Percentiles rank a stretch among this genome's conserved stretches.
Conservation (phyloP, 2,888 invertebrate species). For the Chorisops tibialis region DNA sequence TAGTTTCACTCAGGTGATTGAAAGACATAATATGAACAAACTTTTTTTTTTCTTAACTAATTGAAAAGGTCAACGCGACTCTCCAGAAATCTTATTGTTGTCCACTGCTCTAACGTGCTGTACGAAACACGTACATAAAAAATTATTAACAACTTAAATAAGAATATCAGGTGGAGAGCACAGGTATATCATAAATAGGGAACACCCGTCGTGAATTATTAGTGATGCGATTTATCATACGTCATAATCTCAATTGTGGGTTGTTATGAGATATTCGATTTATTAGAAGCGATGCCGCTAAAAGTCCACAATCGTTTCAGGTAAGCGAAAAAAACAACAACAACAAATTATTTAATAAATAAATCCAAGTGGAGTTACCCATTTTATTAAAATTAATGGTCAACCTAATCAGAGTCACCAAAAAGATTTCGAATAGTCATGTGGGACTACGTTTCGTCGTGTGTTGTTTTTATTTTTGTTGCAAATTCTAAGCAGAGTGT, state of each 20-base stretch:
- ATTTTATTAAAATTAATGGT: conserved; percentile 9
- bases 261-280: background rate
- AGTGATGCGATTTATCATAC: conserved; percentile 9
- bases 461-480: no score
- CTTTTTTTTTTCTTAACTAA: no score
- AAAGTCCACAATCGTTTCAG: no score
- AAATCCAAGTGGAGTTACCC: background rate
- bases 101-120: no score
- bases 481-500: conserved; percentile 1
- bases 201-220: conserved; percentile 16
- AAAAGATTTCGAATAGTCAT: background rate
- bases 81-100: no score
- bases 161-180: conserved; percentile 8
- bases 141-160: conserved; percentile 3
- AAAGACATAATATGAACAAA: no score
- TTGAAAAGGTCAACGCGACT: conserved; percentile 5
- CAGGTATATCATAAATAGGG: background rate
- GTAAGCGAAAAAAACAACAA: no score
- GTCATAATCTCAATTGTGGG: conserved; percentile 9
- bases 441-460: no score
- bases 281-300: background rate
- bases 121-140: background rate
- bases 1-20: conserved; percentile 9
- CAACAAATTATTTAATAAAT: no score
- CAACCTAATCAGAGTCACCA: conserved; percentile 15